These are phyloP conservation scores for Penaeus indicus DNA, from an alignment of 1,140 invertebrate species.

Conservation along the genomic window DNA sequence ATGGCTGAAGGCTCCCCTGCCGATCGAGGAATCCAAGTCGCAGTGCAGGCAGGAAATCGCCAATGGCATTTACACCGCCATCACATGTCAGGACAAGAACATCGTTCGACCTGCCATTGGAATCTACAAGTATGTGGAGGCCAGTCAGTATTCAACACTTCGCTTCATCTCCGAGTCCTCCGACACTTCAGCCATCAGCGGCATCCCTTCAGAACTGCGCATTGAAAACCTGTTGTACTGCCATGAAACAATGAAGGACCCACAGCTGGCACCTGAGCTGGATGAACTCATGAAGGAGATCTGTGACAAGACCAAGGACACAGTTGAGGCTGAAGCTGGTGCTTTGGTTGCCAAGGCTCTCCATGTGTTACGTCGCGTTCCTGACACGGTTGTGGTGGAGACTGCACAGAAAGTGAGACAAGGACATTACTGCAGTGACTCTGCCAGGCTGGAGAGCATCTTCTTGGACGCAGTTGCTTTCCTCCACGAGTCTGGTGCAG, in stretches of 20 bases:
- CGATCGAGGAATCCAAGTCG: conserved; percentile 29
- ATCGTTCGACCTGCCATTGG: conserved; percentile 31
- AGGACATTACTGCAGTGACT: not conserved
- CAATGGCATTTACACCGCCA: conserved; percentile 16
- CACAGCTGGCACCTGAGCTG: not conserved
- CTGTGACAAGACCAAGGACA: not conserved
- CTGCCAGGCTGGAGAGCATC: not conserved
- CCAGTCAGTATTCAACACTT: conserved; percentile 22
- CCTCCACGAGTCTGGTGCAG: not conserved
- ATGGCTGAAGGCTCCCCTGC: conserved; percentile 23
- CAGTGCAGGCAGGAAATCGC: conserved; percentile 41
- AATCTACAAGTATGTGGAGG: conserved; percentile 17
- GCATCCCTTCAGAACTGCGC: not conserved
- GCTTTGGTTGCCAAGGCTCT: conserved; percentile 3
- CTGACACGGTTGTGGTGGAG: not conserved
- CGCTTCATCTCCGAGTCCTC: conserved; percentile 4
- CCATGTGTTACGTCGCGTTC: not conserved
- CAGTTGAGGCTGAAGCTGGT: not conserved
- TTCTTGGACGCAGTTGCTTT: conserved; percentile 7
- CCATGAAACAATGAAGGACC: conserved; percentile 17
- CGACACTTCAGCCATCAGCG: not conserved
- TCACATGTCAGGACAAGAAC: conserved; percentile 37
- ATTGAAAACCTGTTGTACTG: not conserved
- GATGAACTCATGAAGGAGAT: not conserved
- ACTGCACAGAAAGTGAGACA: not conserved